These are phyloP conservation scores for Pentalonia nigronervosa DNA, from an alignment of 1,140 invertebrate genomes.

Conservation along the genomic window DNA sequence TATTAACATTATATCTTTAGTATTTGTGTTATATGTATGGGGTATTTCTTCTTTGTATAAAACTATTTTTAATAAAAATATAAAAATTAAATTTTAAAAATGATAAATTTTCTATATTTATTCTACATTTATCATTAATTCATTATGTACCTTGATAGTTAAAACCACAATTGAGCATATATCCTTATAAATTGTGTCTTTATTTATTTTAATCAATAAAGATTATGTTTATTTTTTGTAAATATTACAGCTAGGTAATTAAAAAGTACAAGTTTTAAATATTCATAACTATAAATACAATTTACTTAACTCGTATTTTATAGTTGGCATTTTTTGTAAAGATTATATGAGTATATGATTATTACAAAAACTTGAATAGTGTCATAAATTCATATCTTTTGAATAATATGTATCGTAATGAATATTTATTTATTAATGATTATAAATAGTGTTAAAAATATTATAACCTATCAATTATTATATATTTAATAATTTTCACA, in stretches of 20 bases:
- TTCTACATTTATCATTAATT: neutral
- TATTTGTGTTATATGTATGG: neutral
- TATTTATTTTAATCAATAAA: neutral
- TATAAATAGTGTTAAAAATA: no score
- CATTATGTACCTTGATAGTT: neutral
- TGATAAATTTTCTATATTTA: neutral
- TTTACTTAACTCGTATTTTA: neutral
- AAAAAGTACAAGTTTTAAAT: neutral
- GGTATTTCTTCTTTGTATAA: neutral
- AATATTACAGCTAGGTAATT: neutral
- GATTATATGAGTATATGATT: neutral
- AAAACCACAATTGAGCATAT: neutral
- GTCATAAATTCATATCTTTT: neutral
- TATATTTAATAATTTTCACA: no score
- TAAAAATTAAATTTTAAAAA: neutral
- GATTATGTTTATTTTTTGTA: neutral
- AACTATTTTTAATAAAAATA: neutral
- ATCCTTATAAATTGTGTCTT: neutral
- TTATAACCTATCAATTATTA: no score
- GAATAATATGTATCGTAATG: neutral
- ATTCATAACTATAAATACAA: neutral
- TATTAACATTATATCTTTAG: neutral
- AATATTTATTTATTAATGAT: neutral
- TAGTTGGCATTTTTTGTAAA: neutral
- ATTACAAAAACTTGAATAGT: neutral